These are phyloP conservation scores for Troides oblongomaculatus DNA, from an alignment of 2,888 invertebrate species.

Conservation along the genomic window DNA sequence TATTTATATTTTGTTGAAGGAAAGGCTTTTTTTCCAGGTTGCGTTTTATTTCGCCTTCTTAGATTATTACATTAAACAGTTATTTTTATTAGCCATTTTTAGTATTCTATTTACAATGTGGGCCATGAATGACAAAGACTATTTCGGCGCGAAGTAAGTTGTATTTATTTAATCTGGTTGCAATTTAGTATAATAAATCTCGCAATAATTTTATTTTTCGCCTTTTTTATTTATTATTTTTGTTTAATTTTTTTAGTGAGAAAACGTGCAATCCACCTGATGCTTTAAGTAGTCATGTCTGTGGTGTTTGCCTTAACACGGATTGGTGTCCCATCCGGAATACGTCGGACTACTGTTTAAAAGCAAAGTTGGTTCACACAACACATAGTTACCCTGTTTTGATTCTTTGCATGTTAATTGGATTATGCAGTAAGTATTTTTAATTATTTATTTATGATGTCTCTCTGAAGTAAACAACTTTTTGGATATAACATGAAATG, in stretches of 20 bases:
- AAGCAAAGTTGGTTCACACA: background rate
- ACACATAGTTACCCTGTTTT: slow-evolving; percentile 9
- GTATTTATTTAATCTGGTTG: background rate
- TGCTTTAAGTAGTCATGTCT: background rate
- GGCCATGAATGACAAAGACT: background rate
- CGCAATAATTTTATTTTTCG: background rate
- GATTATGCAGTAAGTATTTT: slow-evolving; percentile 17
- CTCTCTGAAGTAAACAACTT: no score
- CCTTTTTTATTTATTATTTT: background rate
- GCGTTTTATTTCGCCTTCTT: slow-evolving; percentile 80
- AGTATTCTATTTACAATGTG: slow-evolving; percentile 45
- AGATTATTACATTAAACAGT: slow-evolving; percentile 74
- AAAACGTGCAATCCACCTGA: background rate
- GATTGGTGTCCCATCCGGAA: slow-evolving; percentile 13
- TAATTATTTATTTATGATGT: no score
- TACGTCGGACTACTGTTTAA: slow-evolving; percentile 8
- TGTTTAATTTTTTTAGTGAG: background rate
- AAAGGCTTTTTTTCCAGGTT: background rate
- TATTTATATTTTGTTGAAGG: no score
- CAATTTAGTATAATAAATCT: background rate
- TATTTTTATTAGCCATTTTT: slow-evolving; percentile 65
- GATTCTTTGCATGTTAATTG: slow-evolving; percentile 7
- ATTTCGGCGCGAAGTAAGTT: slow-evolving; percentile 12
- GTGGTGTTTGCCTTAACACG: slow-evolving; percentile 4
- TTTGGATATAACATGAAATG: no score